A percentile compares a stretch with the other conserved stretches of the same genome.
Conservation (phyloP, 2,797 vertebrate species). For the Artibeus jamaicensis region DNA sequence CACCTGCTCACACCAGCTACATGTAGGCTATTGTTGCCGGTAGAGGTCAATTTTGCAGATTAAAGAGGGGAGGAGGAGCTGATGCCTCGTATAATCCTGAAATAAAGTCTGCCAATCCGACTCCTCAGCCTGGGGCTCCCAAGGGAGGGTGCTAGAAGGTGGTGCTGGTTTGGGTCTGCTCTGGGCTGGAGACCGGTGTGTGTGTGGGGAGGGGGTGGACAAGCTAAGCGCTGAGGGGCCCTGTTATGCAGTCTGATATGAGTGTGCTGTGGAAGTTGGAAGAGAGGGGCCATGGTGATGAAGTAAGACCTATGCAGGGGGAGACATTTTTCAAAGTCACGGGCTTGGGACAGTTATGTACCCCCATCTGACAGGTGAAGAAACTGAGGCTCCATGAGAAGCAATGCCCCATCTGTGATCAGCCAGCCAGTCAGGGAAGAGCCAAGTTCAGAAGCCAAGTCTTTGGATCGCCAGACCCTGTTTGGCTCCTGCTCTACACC, state of each 20-base stretch:
- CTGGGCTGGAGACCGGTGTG: not conserved
- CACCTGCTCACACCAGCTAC: not conserved
- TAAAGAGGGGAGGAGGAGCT: not conserved
- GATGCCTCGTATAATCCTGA: not conserved
- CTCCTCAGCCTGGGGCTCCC: not conserved
- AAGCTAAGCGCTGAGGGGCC: not conserved
- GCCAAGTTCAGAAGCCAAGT: not conserved
- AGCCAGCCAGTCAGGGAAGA: not conserved
- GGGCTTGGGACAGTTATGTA: not conserved
- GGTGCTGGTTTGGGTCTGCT: not conserved
- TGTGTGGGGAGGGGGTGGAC: too few species aligned
- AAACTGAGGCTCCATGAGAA: slow-evolving; percentile 34
- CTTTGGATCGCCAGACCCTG: not conserved
- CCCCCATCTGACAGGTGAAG: slow-evolving; percentile 56
- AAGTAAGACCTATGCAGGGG: not conserved
- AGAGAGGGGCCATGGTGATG: not conserved
- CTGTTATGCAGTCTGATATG: not conserved
- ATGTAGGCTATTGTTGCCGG: not conserved
- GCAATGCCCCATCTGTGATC: not conserved
- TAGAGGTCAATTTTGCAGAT: not conserved
- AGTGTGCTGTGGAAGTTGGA: not conserved
- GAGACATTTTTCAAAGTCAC: not conserved
- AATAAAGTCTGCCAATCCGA: not conserved
- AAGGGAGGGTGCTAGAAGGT: not conserved
- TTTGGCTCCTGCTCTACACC: not conserved